Conservation (phyloP, 2,888 invertebrate species). For the Deilephila elpenor region DNA sequence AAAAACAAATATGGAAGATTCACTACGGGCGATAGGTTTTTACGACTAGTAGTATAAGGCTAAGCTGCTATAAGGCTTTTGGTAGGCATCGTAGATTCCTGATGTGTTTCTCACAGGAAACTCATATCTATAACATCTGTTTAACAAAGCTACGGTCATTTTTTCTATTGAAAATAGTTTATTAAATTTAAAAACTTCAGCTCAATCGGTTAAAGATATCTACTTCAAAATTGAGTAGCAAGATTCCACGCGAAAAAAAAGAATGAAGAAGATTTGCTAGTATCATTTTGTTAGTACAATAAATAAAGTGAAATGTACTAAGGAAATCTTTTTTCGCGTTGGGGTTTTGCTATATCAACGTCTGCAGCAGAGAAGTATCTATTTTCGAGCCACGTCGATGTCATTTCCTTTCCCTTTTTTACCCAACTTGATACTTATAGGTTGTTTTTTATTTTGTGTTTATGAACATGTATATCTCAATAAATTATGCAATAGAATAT, state of each 20-base stretch:
- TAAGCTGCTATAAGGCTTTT: background rate
- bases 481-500: background rate
- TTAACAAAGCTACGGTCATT: too few relatives aligned
- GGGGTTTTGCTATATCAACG: background rate
- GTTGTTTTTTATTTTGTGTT: background rate
- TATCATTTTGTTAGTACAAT: background rate
- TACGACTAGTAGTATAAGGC: background rate
- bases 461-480: background rate
- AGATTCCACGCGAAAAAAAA: background rate
- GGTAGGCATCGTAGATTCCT: background rate
- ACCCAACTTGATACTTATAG: background rate
- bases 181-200: too few relatives aligned
- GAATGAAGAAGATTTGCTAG: background rate
- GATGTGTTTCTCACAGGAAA: too few relatives aligned
- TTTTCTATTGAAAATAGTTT: too few relatives aligned
- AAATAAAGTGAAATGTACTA: background rate
- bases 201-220: too few relatives aligned
- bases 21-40: background rate
- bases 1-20: constrained; percentile 7
- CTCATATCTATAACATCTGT: too few relatives aligned
- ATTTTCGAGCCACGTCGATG: background rate
- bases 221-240: too few relatives aligned
- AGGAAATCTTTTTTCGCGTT: background rate
- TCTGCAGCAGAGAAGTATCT: background rate
- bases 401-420: background rate